Percentiles rank a stretch among this genome's conserved stretches.
Evolutionary conservation across 2,113 vertebrate genomes (phyloP).

Genomic region (Bathybates hornii): DNA sequence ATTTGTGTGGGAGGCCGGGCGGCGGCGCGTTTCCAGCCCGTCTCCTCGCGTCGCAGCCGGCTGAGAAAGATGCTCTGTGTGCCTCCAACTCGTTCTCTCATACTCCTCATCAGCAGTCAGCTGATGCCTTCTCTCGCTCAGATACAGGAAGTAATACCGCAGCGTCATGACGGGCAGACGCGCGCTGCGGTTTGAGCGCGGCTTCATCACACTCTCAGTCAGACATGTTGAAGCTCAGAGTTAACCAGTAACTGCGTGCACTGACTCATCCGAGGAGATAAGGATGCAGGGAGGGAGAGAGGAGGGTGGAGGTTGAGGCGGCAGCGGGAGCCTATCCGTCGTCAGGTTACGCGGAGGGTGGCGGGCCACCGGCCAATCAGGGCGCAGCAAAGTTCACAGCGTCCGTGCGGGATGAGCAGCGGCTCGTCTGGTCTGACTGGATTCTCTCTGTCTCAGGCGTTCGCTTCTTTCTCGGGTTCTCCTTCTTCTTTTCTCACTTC

Average conservation of each 20-base stretch:
- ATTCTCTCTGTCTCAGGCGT: conserved; percentile 20
- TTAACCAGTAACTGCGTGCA: conserved; percentile 17
- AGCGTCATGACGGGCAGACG: not conserved
- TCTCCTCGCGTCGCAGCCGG: not conserved
- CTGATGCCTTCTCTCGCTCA: conserved; percentile 1
- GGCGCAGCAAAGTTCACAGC: not conserved
- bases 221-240: conserved; percentile 8
- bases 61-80: not conserved
- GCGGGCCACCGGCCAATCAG: conserved; percentile 20
- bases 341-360: not conserved
- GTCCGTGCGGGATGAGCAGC: not conserved
- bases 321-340: conserved; percentile 20
- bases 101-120: not conserved
- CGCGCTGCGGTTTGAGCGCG: not conserved
- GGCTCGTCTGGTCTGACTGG: conserved; percentile 56
- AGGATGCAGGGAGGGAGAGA: conserved; percentile 19
- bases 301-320: not conserved
- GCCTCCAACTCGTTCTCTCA: not conserved
- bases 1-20: not conserved
- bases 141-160: conserved; percentile 31
- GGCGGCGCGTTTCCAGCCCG: not conserved
- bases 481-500: conserved; percentile 11
- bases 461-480: not conserved
- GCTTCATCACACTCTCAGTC: not conserved
- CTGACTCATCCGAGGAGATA: conserved; percentile 24